A percentile compares a stretch with the other conserved stretches of the same genome.
phyloP scores from a whole-genome alignment of 2,888 invertebrate genomes.

The Diaperis boleti region DNA sequence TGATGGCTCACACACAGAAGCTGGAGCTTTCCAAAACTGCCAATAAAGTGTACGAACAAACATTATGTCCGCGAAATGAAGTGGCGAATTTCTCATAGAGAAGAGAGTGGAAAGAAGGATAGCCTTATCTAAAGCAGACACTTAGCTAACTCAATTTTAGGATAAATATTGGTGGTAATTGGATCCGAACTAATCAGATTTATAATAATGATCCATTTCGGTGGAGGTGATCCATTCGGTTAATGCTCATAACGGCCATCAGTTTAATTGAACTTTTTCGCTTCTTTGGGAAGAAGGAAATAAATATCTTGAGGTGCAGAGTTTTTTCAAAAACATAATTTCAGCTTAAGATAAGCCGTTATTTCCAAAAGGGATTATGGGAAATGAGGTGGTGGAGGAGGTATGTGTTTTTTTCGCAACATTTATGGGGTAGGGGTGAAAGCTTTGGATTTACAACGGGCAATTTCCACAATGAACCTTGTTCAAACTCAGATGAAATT shows the following conservation, averaged over 20 bases:
- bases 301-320: constrained; percentile 12
- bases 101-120: constrained; percentile 28
- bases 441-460: too few species aligned
- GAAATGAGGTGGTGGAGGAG: constrained; percentile 1
- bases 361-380: constrained; percentile 16
- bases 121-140: constrained; percentile 36
- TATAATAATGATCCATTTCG: constrained; percentile 38
- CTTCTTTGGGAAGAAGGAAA: constrained; percentile 4
- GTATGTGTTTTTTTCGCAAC: too few species aligned
- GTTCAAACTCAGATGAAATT: too few species aligned
- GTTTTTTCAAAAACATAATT: constrained; percentile 19
- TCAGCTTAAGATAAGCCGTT: constrained; percentile 20
- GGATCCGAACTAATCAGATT: constrained; percentile 42
- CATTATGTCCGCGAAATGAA: constrained; percentile 15
- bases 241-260: constrained; percentile 33
- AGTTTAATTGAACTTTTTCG: constrained; percentile 29
- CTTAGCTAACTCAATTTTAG: constrained; percentile 42
- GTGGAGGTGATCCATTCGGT: constrained; percentile 29
- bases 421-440: too few species aligned
- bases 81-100: constrained; percentile 24
- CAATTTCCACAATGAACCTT: too few species aligned
- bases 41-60: too few species aligned
- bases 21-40: neutral
- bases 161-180: constrained; percentile 39
- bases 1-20: neutral